Evolutionary conservation across 2,888 invertebrate species (phyloP), one percentile per base, ranked within the genome.

Genomic region (Cetonia aurata): DNA sequence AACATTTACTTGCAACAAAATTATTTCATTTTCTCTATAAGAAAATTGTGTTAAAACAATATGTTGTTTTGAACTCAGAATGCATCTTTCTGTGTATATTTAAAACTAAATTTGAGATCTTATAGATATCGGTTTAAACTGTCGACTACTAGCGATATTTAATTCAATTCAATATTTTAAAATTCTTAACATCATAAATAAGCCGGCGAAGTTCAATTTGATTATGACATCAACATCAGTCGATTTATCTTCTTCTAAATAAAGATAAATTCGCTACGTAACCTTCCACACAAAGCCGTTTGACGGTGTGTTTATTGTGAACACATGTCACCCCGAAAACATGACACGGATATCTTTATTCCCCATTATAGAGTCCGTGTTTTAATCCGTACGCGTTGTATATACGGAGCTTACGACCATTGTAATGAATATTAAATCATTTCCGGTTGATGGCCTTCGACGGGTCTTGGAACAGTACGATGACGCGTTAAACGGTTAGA

Each of bases 361-460:
- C 50, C 17, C 15, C 19, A 13, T 19, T 50, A 50, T 19, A 15
- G n/a, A 15, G 17, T 17, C 41, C 13, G 37, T 56, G 31, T 56
- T 56, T 56, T 56, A 56, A 56, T 56, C 56, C 70, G 69, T 25
- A 25, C 25, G 25, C 25, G 25, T 25, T 25, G 4, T 4, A 80
- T 79, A 80, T 78, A 79, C 80, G 78, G 79, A 79, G 78, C 78
- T 77, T 77, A 77, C 77, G 75, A 74, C 80, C 77, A 79, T 81
- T 80, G 80, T 80, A 80, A 81, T 82, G 82, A 82, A 81, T 82
- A 82, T 82, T 82, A 81, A 82, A 82, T 82, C 81, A 82, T 82
- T 82, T 81, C 80, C 81, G 79, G 75, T 79, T 79, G 80, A 80
- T 79, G 78, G 77, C 75, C 75, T 77, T 73, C 77, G 79, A 77